phyloP scores from a whole-genome alignment of 2,888 invertebrate species.

The Cryptosula pallasiana region DNA sequence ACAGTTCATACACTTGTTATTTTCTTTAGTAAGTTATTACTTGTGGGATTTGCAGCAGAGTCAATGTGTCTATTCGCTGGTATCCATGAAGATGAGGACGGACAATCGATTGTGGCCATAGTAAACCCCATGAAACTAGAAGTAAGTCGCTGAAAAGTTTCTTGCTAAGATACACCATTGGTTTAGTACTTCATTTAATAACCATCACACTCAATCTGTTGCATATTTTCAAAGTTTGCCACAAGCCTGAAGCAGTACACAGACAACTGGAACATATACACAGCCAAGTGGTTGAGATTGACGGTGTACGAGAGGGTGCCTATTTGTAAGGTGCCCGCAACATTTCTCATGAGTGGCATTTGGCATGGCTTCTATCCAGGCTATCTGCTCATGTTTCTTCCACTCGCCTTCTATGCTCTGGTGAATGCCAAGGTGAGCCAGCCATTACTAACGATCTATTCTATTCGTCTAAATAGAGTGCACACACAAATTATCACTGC shows the following conservation, averaged over 20 bases:
- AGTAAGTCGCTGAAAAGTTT: neutral
- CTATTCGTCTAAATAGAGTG: too few species aligned
- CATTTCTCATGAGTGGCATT: neutral
- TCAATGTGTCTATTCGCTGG: slow-evolving; percentile 21
- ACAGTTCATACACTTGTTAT: too few species aligned
- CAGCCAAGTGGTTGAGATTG: neutral
- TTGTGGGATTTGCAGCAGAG: slow-evolving; percentile 3
- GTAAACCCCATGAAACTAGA: slow-evolving; percentile 5
- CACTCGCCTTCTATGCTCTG: neutral
- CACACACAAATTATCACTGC: too few species aligned
- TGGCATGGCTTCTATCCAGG: slow-evolving; percentile 13
- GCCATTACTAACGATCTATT: too few species aligned
- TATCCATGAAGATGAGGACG: neutral
- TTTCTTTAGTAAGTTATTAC: too few species aligned
- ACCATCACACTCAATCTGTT: neutral
- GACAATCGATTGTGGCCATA: neutral
- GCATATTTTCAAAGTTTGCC: neutral
- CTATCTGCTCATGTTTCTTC: neutral
- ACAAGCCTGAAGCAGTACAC: neutral
- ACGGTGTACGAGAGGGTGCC: neutral
- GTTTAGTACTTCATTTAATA: neutral
- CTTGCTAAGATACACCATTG: neutral
- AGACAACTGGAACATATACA: slow-evolving; percentile 10
- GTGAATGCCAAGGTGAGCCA: neutral
- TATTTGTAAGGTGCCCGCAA: neutral